Percentiles rank a stretch among this genome's conserved stretches.
These are phyloP conservation scores for Magallana angulata DNA, from an alignment of 1,140 invertebrate genomes.

Conservation along the genomic window DNA sequence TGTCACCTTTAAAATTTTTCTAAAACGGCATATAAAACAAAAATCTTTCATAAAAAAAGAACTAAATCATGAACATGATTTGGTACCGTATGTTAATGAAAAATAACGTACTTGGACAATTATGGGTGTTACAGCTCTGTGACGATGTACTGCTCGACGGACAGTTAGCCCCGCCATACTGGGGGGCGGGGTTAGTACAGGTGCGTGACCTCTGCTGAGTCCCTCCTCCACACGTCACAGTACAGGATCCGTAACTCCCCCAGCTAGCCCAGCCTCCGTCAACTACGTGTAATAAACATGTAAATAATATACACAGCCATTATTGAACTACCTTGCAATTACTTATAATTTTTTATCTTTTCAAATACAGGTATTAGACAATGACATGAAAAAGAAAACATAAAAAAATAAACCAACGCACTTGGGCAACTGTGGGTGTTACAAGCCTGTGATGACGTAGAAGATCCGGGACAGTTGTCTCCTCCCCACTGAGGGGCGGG, in stretches of 20 bases:
- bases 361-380: no score
- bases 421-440: no score
- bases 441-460: no score
- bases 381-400: no score
- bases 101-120: background rate
- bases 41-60: no score
- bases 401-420: no score
- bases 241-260: slow-evolving; percentile 63
- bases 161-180: slow-evolving; percentile 63
- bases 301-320: background rate
- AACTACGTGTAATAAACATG: background rate
- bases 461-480: no score
- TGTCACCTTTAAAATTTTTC: no score
- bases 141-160: background rate
- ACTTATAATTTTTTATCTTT: background rate
- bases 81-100: background rate
- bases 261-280: slow-evolving; percentile 69
- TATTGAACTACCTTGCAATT: background rate
- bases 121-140: background rate
- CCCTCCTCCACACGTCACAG: slow-evolving; percentile 64
- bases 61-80: no score
- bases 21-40: no score
- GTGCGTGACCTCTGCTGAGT: slow-evolving; percentile 48
- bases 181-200: slow-evolving; percentile 62
- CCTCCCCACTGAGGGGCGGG: no score